Evolutionary conservation across 2,888 invertebrate species (phyloP).

Genomic region (Mesorhabditis spiculigera): DNA sequence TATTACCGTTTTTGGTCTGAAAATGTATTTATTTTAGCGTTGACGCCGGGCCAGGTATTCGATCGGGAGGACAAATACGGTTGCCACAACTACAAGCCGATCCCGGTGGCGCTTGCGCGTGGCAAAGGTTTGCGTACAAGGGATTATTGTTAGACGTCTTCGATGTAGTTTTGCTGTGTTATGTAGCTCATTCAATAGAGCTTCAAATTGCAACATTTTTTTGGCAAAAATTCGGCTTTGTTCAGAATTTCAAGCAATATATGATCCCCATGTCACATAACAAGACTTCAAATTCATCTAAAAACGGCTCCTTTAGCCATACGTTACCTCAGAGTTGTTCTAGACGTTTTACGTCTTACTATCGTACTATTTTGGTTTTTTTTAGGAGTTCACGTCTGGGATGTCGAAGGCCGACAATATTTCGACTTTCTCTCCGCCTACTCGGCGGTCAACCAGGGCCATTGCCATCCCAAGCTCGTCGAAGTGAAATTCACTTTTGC

Average conservation of each 20-base stretch:
- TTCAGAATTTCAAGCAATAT: no score
- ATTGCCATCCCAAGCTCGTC: constrained; percentile 48
- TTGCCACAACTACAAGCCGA: constrained; percentile 91
- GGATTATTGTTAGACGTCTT: no score
- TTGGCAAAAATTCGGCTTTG: no score
- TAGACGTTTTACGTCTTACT: no score
- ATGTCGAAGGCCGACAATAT: constrained; percentile 85
- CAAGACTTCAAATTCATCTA: neutral
- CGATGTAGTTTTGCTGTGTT: no score
- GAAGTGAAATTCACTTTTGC: constrained; percentile 16
- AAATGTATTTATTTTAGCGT: neutral
- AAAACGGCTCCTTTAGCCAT: no score
- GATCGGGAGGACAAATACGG: constrained; percentile 80
- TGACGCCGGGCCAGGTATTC: constrained; percentile 29
- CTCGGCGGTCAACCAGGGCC: constrained; percentile 82
- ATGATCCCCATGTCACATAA: neutral
- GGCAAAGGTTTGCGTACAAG: constrained; percentile 72
- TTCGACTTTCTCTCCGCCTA: constrained; percentile 90
- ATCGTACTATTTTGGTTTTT: constrained; percentile 8
- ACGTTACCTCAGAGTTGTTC: no score
- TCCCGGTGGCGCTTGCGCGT: constrained; percentile 83
- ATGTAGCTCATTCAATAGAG: no score
- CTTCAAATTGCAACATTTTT: no score
- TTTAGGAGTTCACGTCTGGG: constrained; percentile 83
- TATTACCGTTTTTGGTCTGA: no score